phyloP scores from a whole-genome alignment of 2,113 vertebrate species.

The Grus americana region DNA sequence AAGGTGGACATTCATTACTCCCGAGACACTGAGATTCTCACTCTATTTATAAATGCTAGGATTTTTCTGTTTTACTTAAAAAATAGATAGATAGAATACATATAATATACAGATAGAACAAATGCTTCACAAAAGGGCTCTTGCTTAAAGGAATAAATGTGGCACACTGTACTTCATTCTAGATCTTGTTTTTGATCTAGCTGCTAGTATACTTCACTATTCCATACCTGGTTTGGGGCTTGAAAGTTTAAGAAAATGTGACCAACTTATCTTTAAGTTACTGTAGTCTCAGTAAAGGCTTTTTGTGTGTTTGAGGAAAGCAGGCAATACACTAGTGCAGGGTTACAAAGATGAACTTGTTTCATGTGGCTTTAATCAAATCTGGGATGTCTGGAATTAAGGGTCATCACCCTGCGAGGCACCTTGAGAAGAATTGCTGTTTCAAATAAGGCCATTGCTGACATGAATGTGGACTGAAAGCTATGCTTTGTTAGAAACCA shows the following conservation, averaged over 20 bases:
- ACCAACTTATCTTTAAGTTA: background rate
- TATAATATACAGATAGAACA: background rate
- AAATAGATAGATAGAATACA: background rate
- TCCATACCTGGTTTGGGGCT: background rate
- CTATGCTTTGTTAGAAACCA: slow-evolving; percentile 29
- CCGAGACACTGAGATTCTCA: background rate
- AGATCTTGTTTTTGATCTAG: background rate
- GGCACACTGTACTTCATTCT: background rate
- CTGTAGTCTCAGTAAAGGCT: background rate
- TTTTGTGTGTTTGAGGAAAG: background rate
- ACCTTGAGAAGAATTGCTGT: slow-evolving; percentile 56
- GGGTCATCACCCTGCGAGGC: slow-evolving; percentile 28
- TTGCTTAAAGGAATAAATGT: background rate
- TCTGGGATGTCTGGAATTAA: slow-evolving; percentile 36
- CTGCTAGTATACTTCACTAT: background rate
- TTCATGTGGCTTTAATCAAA: slow-evolving; percentile 69
- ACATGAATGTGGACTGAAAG: slow-evolving; percentile 46
- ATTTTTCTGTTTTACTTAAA: background rate
- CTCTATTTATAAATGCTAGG: background rate
- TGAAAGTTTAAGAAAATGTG: background rate
- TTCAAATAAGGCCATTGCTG: slow-evolving; percentile 55
- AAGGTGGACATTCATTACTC: background rate
- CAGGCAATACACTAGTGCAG: background rate
- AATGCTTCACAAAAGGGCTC: background rate
- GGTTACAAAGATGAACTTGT: slow-evolving; percentile 14